Conservation (phyloP, 2,888 invertebrate genomes). For the Patella ulyssiponensis region DNA sequence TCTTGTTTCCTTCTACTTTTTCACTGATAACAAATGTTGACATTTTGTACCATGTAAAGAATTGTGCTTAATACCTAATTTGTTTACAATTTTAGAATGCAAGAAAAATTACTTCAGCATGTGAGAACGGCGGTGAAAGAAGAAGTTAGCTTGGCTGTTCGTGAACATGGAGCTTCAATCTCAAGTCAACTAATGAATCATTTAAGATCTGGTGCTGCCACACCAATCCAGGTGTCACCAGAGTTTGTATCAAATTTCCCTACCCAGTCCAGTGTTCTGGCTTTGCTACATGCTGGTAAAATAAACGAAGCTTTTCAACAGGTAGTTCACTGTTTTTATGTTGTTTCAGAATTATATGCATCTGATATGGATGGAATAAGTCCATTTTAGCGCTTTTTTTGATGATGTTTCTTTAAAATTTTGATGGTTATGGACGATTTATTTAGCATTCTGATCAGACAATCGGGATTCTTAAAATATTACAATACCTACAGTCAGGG, state of each 20-base stretch:
- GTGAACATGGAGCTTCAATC: conserved; percentile 77
- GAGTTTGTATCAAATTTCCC: conserved; percentile 52
- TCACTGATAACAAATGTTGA: too few species aligned
- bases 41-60: too few species aligned
- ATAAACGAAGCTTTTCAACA: conserved; percentile 44
- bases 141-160: conserved; percentile 68
- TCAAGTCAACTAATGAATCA: conserved; percentile 78
- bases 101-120: conserved; percentile 66
- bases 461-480: too few species aligned
- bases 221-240: conserved; percentile 78
- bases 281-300: conserved; percentile 20
- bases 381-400: too few species aligned
- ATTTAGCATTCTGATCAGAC: too few species aligned
- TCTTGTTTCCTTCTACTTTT: too few species aligned
- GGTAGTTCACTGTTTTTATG: conserved; percentile 28
- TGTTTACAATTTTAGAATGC: conserved; percentile 57
- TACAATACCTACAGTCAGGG: too few species aligned
- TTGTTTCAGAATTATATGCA: background rate
- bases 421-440: too few species aligned
- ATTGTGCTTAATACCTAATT: too few species aligned
- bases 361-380: too few species aligned
- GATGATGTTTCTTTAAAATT: too few species aligned
- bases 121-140: conserved; percentile 64
- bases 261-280: background rate
- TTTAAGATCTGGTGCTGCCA: conserved; percentile 81